Percentiles rank a stretch among this genome's conserved stretches.
Evolutionary conservation across 2,113 vertebrate species (phyloP).

Genomic region (Entosphenus tridentatus): DNA sequence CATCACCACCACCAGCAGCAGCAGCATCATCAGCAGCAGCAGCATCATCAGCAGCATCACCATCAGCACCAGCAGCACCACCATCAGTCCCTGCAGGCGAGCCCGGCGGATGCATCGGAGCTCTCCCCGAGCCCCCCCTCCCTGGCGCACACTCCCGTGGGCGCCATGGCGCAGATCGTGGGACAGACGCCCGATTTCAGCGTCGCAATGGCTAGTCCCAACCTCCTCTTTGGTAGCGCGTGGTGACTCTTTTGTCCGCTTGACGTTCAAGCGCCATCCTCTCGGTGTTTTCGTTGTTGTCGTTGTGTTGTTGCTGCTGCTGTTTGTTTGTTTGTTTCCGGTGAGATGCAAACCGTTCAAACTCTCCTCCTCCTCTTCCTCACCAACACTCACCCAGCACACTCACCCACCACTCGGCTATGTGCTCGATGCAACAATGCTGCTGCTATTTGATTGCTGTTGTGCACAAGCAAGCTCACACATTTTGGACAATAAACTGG

Average conservation of each 20-base stretch:
- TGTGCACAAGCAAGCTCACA: no score
- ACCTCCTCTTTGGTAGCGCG: slow-evolving; percentile 2
- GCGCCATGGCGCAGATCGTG: neutral
- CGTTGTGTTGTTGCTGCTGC: no score
- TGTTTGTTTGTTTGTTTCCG: no score
- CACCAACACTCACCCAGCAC: no score
- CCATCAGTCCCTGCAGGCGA: neutral
- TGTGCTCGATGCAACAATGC: no score
- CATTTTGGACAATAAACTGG: no score
- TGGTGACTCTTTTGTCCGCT: neutral
- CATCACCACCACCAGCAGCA: neutral
- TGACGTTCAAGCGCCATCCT: no score
- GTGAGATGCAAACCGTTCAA: no score
- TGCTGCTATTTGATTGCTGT: no score
- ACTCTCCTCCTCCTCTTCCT: no score
- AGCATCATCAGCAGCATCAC: neutral
- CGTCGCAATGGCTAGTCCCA: neutral
- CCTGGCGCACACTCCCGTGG: slow-evolving; percentile 3
- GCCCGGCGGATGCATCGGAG: neutral
- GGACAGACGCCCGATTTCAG: neutral
- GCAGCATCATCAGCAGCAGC: slow-evolving; percentile 43
- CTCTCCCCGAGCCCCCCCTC: neutral
- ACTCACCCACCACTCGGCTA: no score
- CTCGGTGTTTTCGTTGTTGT: no score
- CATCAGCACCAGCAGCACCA: neutral